These are phyloP conservation scores for Balearica regulorum DNA, from an alignment of 2,797 vertebrate genomes.

Conservation along the genomic window DNA sequence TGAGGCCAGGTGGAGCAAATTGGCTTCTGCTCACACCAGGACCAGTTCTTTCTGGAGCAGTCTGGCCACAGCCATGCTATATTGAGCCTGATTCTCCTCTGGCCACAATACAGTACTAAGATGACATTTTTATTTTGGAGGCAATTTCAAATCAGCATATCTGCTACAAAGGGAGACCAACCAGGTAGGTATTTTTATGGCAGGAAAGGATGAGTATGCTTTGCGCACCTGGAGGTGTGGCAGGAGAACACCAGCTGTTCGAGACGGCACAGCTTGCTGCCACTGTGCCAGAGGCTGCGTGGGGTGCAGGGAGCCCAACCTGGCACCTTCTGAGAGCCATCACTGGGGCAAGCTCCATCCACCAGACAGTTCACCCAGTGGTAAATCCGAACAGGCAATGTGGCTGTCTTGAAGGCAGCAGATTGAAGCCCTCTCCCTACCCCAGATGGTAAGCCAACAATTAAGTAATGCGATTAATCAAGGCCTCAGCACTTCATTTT, in stretches of 20 bases:
- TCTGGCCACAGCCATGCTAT: not conserved
- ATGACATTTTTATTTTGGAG: not conserved
- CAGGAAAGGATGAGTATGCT: not conserved
- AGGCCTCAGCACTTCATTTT: not conserved
- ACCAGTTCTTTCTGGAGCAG: not conserved
- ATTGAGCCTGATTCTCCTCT: not conserved
- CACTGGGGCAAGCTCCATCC: not conserved
- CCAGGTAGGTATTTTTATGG: not conserved
- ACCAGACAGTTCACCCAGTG: not conserved
- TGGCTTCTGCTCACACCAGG: not conserved
- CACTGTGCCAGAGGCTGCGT: not conserved
- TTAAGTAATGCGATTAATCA: not conserved
- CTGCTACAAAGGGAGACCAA: not conserved
- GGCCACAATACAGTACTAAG: not conserved
- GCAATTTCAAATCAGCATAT: not conserved
- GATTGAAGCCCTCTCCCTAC: not conserved
- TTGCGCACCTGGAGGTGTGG: not conserved
- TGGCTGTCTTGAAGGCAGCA: not conserved
- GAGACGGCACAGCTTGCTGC: not conserved
- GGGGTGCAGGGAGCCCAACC: not conserved
- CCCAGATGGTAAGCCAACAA: not conserved
- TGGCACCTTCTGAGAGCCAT: not conserved
- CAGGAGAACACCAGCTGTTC: not conserved
- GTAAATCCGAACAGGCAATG: not conserved
- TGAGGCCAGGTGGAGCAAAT: not conserved